Conservation (phyloP, 2,888 invertebrate species). For the Brenthis ino region DNA sequence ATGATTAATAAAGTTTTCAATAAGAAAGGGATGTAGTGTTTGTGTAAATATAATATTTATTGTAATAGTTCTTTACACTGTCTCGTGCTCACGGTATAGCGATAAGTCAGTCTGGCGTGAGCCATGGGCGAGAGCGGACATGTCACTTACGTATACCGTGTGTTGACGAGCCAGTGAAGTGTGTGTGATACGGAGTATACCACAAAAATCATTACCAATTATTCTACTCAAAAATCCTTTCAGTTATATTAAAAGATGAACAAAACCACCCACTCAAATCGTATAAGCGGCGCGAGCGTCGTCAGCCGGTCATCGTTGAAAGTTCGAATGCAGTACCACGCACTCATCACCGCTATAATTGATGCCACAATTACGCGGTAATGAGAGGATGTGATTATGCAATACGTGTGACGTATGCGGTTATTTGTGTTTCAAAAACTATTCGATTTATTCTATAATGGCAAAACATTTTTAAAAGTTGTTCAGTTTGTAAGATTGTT, state of each 20-base stretch:
- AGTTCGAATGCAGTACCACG: conserved; percentile 23
- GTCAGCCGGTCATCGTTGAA: conserved; percentile 18
- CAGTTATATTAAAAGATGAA: conserved; percentile 12
- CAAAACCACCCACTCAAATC: conserved; percentile 9
- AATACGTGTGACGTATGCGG: conserved; percentile 13
- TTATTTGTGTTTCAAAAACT: not conserved
- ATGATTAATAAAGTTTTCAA: too few species aligned
- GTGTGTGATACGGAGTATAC: too few species aligned
- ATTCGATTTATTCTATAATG: not conserved
- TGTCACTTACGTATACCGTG: too few species aligned
- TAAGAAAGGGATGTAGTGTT: too few species aligned
- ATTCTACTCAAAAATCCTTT: conserved; percentile 1
- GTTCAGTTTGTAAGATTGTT: not conserved
- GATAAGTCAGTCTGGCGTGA: too few species aligned
- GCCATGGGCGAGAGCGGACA: too few species aligned
- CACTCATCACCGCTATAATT: conserved; percentile 24
- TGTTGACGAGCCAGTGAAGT: too few species aligned
- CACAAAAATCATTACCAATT: too few species aligned
- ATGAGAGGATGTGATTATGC: conserved; percentile 30
- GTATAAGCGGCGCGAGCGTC: conserved; percentile 12
- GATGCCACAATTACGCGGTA: conserved; percentile 25
- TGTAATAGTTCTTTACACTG: too few species aligned
- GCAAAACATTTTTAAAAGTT: not conserved
- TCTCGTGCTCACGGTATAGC: too few species aligned
- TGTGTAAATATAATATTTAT: too few species aligned